Evolutionary conservation across 2,113 vertebrate genomes (phyloP), one percentile per base, ranked within the genome.

Genomic region (Strix uralensis): DNA sequence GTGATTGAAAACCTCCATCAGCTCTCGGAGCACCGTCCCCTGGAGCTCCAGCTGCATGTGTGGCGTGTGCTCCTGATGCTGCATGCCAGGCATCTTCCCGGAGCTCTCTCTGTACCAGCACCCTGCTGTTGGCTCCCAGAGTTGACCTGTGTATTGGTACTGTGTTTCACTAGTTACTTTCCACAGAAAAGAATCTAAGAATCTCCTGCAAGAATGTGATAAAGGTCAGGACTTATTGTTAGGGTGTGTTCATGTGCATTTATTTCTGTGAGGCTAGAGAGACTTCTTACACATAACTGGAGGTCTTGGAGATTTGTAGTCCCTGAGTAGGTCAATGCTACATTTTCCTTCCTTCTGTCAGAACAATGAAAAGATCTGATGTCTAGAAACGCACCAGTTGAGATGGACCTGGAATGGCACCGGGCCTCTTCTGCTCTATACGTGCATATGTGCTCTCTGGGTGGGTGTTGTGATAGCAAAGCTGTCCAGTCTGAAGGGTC

Each of bases 401-500:
- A 71, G 32, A 9, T 75, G 70, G 46, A 32, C 20, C 66, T 72
- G 38, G 52, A 81, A 25, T 25, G 44, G 10, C 44, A 21, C 4
- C 38, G 65, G 13, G 46, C 29, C 40, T 47, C 32, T 69, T 57
- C 54, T 72, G 47, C 40, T 85, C 38, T 44, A 0, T 8, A 17
- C 0, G 0, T 42, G 40, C 4, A 5, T 10, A 2, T 5, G 5
- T 46, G 32, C 55, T 71, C 15, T 78, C 42, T 51, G 59, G 17
- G 47, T 49, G 42, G 25, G 17, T 59, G 61, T 52, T 49, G 25
- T 59, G 51, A n/a, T 40, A 57, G 83, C 17, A 32, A 55, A 47
- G 29, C 20, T 59, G n/a, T 42, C 34, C n/a, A 59, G 20, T 65
- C 58, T 57, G 62, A 62, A 81, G 22, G 67, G 57, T 57, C 11